Evolutionary conservation across 2,113 vertebrate genomes (phyloP), one percentile per base, ranked within the genome.

Genomic region (Dicaeum eximium): DNA sequence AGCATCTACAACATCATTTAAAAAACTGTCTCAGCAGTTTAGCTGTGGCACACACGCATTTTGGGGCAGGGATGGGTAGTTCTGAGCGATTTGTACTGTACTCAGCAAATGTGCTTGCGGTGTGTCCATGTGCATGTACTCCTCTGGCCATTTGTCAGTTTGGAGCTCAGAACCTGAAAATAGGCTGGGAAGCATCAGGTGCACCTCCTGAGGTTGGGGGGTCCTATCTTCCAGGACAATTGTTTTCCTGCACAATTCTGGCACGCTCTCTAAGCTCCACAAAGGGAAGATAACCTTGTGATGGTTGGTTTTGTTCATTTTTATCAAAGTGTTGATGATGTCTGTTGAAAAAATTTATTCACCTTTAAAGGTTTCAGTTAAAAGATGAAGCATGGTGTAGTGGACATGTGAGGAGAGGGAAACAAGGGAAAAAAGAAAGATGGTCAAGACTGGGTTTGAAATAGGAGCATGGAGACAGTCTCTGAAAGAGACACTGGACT

Each of bases 11-110:
- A 45, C 15, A 24, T 61, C 6, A 24, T 58, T 51, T 0, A 4
- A 24, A 74, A 42, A 61, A 2, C n/a, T 42, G 4, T 53, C 25
- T 61, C 27, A 10, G 27, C 21, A 47, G 2, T 85, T 79, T 21
- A 74, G 14, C 15, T 30, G 56, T 78, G 50, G 37, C 5, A 23
- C 13, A 15, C 5, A 4, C 10, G 14, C 7, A 4, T 73, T 66
- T 73, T 48, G 69, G 25, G 51, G 11, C 47, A 45, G 37, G 85
- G 69, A 14, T 25, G 25, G 25, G 69, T 37, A 57, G 14, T 61
- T 88, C n/a, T 10, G 3, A 69, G n/a, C 0, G 0, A 51, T 51
- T 80, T 1, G 1, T 77, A 89, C 13, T 65, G 19, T 48, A 15
- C 73, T 86, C 37, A 73, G 17, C 24, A 9, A n/a, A 51, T 15